Conservation (phyloP, 2,888 invertebrate genomes). For the Graphium colonna region DNA sequence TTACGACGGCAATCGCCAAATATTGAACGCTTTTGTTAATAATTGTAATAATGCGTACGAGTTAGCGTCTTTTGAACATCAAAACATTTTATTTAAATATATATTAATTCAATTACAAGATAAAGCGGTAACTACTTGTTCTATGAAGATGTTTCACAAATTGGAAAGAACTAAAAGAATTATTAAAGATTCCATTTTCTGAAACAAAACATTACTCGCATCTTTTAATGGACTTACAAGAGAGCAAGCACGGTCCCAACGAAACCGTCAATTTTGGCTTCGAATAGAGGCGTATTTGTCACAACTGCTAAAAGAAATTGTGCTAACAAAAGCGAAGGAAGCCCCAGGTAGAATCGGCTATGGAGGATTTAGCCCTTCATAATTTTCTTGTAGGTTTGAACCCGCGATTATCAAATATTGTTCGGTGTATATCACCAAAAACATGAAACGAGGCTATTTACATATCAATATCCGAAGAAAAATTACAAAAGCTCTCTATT, state of each 20-base stretch:
- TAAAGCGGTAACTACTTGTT: conserved; percentile 18
- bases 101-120: conserved; percentile 1
- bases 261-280: conserved; percentile 23
- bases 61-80: neutral
- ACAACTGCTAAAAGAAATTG: conserved; percentile 21
- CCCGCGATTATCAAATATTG: conserved; percentile 20
- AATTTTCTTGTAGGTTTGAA: conserved; percentile 25
- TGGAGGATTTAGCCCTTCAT: conserved; percentile 30
- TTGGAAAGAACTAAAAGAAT: conserved; percentile 26
- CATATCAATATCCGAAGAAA: conserved; percentile 24
- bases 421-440: conserved; percentile 21
- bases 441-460: conserved; percentile 26
- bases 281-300: conserved; percentile 20
- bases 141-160: conserved; percentile 19
- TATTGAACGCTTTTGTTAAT: neutral
- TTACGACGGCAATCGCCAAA: conserved; percentile 1
- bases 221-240: conserved; percentile 22
- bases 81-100: conserved; percentile 2
- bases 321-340: conserved; percentile 19
- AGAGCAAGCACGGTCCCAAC: conserved; percentile 14
- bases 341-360: conserved; percentile 25
- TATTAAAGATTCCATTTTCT: conserved; percentile 26
- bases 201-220: conserved; percentile 27
- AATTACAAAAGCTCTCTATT: conserved; percentile 9
- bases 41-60: neutral